Evolutionary conservation across 2,797 vertebrate species (phyloP).

Genomic region (Sebastes matsubarae): DNA sequence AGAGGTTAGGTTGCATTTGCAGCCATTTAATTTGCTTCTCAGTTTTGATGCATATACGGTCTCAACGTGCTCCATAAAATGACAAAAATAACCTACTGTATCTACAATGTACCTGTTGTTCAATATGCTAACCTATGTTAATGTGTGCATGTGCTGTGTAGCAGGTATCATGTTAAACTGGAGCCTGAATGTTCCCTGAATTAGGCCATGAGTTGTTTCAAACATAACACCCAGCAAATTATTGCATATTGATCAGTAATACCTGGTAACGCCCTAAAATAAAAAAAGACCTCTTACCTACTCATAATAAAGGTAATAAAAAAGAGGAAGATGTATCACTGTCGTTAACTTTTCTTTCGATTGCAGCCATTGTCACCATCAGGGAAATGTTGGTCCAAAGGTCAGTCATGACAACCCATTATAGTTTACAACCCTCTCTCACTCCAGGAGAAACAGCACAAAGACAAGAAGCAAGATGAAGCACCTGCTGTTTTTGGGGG

Average conservation of each 20-base stretch:
- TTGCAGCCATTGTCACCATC: slow-evolving; percentile 7
- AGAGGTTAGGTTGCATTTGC: not conserved
- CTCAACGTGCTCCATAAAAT: not conserved
- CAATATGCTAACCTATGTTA: not conserved
- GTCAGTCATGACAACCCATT: slow-evolving; percentile 44
- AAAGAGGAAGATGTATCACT: not conserved
- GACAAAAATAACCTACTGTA: not conserved
- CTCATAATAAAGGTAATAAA: slow-evolving; percentile 2
- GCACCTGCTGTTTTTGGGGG: slow-evolving; percentile 60
- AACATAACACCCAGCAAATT: not conserved
- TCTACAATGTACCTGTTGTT: not conserved
- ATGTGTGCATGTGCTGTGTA: not conserved
- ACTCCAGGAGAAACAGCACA: slow-evolving; percentile 25
- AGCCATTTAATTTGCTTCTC: not conserved
- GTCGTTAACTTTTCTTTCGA: slow-evolving; percentile 33
- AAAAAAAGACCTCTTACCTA: not conserved
- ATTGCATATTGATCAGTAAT: not conserved
- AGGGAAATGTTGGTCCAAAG: slow-evolving; percentile 71
- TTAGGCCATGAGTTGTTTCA: not conserved
- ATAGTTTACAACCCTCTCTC: slow-evolving; percentile 65
- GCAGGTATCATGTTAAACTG: not conserved
- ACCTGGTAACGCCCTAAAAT: not conserved
- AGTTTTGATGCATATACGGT: not conserved
- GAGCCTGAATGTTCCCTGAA: not conserved
- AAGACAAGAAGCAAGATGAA: slow-evolving; percentile 75